Evolutionary conservation across 2,797 vertebrate genomes (phyloP).

Genomic region (Lithobates sylvaticus): DNA sequence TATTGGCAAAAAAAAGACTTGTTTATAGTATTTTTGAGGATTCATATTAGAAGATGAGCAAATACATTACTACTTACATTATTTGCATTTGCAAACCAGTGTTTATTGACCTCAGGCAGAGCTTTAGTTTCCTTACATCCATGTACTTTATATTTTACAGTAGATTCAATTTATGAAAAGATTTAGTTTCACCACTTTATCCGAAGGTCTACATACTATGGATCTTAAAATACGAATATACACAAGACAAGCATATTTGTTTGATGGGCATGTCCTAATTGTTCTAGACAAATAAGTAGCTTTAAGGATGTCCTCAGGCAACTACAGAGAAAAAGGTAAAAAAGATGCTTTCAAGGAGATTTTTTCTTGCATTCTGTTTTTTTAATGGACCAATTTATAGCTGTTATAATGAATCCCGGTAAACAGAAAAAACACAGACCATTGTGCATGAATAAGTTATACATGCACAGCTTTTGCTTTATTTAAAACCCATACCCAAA

Average conservation of each 20-base stretch:
- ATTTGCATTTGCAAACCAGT: too few species aligned
- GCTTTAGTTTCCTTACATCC: not conserved
- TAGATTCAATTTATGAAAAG: not conserved
- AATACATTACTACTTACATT: too few species aligned
- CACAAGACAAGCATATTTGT: slow-evolving; percentile 18
- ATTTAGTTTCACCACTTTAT: slow-evolving; percentile 8
- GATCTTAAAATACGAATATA: slow-evolving; percentile 11
- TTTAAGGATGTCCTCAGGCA: slow-evolving; percentile 35
- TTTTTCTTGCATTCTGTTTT: slow-evolving; percentile 24
- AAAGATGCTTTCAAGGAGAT: slow-evolving; percentile 38
- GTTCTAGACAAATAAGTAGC: slow-evolving; percentile 42
- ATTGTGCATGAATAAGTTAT: slow-evolving; percentile 47
- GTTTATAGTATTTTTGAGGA: too few species aligned
- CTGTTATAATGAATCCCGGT: slow-evolving; percentile 46
- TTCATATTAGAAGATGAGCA: too few species aligned
- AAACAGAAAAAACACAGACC: slow-evolving; percentile 32
- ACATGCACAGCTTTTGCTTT: slow-evolving; percentile 29
- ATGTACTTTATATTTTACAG: not conserved
- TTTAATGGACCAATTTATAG: slow-evolving; percentile 35
- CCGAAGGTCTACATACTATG: not conserved
- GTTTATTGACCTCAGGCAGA: not conserved
- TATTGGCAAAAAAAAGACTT: too few species aligned
- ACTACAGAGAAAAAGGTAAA: not conserved
- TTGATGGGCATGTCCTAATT: slow-evolving; percentile 44
- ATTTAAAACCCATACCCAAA: slow-evolving; percentile 44